Evolutionary conservation across 1,140 invertebrate species (phyloP), one percentile per base, ranked within the genome.

Genomic region (Goniozus legneri): DNA sequence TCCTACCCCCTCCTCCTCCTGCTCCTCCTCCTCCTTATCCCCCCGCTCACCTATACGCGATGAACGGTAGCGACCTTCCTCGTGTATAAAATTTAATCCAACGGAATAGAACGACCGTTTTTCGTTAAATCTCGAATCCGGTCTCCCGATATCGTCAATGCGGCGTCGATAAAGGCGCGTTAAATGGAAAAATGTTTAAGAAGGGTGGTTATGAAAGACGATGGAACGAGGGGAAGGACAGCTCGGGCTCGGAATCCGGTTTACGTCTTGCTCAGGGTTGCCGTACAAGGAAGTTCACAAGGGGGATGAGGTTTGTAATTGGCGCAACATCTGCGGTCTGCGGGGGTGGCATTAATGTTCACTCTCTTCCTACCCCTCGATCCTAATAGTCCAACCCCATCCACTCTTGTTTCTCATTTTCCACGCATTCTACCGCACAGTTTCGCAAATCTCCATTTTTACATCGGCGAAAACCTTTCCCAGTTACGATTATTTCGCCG

Each of bases 271-370:
- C n/a, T n/a, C n/a, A n/a, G n/a, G n/a, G n/a, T n/a, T n/a, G n/a
- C n/a, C n/a, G n/a, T n/a, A n/a, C n/a, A n/a, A n/a, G 24, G 24
- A 27, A 27, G 10, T 27, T 10, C 10, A 10, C 24, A 41, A 14
- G 24, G 42, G 48, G 56, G 60, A 58, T 65, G 64, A 67, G 71
- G 65, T 67, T 73, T 73, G 73, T 74, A 74, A 75, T 75, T 74
- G 71, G 67, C 58, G 68, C 67, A 75, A 75, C 73, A 75, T 75
- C 71, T 75, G 73, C 60, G 69, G 69, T 73, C 65, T 69, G 54
- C 59, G 62, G 67, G n/a, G 66, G 61, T 71, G 59, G 62, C 69
- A 73, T 75, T 74, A 73, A 73, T 75, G 72, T 71, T 71, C 65
- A 55, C 57, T 62, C 51, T 14, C 21, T 33, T 36, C 50, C 38